These are phyloP conservation scores for Pelagia noctiluca DNA, from an alignment of 30 jellyfish, hydroid and myxozoan species.

Conservation along the genomic window DNA sequence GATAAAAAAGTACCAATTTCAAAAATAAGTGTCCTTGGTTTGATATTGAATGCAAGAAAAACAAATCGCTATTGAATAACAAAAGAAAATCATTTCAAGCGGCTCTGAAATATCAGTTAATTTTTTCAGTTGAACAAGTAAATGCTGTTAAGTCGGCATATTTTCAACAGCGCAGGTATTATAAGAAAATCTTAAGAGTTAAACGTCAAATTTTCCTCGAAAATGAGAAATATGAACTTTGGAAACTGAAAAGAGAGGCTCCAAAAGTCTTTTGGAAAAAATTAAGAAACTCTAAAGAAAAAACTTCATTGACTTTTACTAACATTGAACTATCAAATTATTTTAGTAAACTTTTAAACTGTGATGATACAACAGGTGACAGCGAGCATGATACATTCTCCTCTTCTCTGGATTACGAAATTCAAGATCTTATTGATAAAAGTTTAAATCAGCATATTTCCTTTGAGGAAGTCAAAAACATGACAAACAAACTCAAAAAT, in stretches of 20 bases:
- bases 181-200: neutral
- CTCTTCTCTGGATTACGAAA: neutral
- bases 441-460: neutral
- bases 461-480: neutral
- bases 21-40: neutral
- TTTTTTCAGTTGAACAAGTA: neutral
- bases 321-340: neutral
- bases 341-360: neutral
- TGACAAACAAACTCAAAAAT: neutral
- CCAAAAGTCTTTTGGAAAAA: constrained; percentile 1
- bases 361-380: neutral
- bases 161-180: neutral
- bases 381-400: too few species aligned
- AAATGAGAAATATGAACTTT: neutral
- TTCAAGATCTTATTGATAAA: neutral
- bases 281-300: neutral
- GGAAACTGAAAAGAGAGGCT: neutral
- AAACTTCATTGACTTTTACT: neutral
- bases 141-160: neutral
- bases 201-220: neutral
- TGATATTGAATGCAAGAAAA: neutral
- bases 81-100: neutral
- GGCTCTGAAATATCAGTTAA: neutral
- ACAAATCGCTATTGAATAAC: neutral
- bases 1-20: neutral